A percentile compares a stretch with the other conserved stretches of the same genome.
Evolutionary conservation across 2,888 invertebrate genomes (phyloP).

Genomic region (Diloba caeruleocephala): DNA sequence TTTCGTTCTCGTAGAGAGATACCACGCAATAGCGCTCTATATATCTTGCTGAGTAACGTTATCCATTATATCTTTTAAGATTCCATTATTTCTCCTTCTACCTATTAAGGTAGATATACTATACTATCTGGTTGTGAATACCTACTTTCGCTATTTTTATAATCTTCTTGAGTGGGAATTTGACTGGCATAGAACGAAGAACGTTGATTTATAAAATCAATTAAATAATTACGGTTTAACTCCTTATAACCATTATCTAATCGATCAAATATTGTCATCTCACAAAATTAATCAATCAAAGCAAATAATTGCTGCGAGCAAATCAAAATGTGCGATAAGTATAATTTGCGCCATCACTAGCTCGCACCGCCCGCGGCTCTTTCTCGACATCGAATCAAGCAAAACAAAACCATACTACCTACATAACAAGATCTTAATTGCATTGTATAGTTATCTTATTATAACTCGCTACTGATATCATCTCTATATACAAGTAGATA

Average conservation of each 20-base stretch:
- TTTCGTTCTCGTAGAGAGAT: too few species aligned
- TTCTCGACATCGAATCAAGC: conserved; percentile 45
- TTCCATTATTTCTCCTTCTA: too few species aligned
- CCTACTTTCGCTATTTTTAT: too few species aligned
- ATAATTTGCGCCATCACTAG: conserved; percentile 67
- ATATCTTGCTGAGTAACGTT: too few species aligned
- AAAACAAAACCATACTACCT: conserved; percentile 60
- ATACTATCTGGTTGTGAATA: too few species aligned
- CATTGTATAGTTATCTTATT: conserved; percentile 55
- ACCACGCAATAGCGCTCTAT: too few species aligned
- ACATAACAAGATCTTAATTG: conserved; percentile 65
- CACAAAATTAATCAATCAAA: conserved; percentile 44
- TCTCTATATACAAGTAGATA: conserved; percentile 29
- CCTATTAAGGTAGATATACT: too few species aligned
- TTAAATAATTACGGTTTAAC: conserved; percentile 2
- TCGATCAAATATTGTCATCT: conserved; percentile 26
- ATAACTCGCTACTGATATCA: conserved; percentile 41
- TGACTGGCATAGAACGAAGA: not conserved
- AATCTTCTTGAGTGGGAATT: too few species aligned
- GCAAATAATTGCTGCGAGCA: conserved; percentile 36
- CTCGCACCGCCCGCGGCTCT: conserved; percentile 61
- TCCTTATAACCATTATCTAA: conserved; percentile 19
- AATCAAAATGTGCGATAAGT: conserved; percentile 38
- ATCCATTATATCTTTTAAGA: too few species aligned
- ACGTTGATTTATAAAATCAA: not conserved